Conservation (phyloP, 92 coral and sea anemone species). For the Nematostella vectensis region DNA sequence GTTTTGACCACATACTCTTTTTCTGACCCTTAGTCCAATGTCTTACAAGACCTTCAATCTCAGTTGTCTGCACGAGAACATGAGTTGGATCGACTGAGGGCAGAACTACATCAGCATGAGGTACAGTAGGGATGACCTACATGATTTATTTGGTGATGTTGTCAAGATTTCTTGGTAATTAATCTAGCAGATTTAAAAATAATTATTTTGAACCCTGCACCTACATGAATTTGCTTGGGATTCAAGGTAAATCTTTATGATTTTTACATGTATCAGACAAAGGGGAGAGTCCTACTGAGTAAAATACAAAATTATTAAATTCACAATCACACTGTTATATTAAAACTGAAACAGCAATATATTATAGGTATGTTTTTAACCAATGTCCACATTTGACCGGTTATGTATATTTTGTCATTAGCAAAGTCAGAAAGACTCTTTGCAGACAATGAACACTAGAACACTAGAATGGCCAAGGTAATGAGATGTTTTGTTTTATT, state of each 20-base stretch:
- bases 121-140: conserved; percentile 14
- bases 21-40: conserved; percentile 52
- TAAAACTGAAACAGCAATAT: too few relatives aligned
- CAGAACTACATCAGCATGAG: conserved; percentile 60
- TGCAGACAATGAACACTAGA: background rate
- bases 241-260: too few relatives aligned
- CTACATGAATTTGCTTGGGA: too few relatives aligned
- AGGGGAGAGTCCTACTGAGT: too few relatives aligned
- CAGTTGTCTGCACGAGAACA: conserved; percentile 59
- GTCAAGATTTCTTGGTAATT: background rate
- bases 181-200: too few relatives aligned
- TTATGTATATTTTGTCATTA: background rate
- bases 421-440: background rate
- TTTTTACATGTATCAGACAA: too few relatives aligned
- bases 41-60: conserved; percentile 53
- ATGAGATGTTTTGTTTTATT: too few relatives aligned
- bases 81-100: conserved; percentile 70
- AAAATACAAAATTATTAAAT: too few relatives aligned
- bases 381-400: background rate
- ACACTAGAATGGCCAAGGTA: background rate
- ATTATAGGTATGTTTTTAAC: background rate
- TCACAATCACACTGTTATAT: background rate
- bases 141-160: too few relatives aligned
- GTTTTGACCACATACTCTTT: too few relatives aligned
- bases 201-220: too few relatives aligned